Conservation (phyloP, 2,888 invertebrate genomes). For the Endomychus coccineus region DNA sequence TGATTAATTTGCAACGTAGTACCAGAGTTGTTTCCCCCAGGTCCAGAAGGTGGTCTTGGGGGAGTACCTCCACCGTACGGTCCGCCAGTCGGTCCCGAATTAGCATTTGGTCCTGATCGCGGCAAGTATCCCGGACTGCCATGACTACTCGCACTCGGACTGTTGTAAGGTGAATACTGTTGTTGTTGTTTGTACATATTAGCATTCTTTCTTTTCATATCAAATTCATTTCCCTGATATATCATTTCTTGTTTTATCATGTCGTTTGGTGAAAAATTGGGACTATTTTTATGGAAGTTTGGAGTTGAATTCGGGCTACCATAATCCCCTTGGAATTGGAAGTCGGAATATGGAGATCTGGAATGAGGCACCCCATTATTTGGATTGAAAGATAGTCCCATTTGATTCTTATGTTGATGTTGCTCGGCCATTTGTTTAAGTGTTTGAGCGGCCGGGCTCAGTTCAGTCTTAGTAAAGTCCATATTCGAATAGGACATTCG, state of each 20-base stretch:
- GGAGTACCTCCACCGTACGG: conserved; percentile 42
- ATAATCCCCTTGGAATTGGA: conserved; percentile 50
- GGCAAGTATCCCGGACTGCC: conserved; percentile 47
- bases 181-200: conserved; percentile 51
- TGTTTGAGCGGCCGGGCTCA: conserved; percentile 90
- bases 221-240: conserved; percentile 37
- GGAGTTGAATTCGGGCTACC: conserved; percentile 45
- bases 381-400: conserved; percentile 53
- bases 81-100: conserved; percentile 25
- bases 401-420: conserved; percentile 78
- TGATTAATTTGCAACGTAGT: conserved; percentile 75
- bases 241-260: conserved; percentile 51
- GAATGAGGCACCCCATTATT: conserved; percentile 40
- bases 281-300: conserved; percentile 42
- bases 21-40: conserved; percentile 38
- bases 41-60: conserved; percentile 49
- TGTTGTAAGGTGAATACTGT: conserved; percentile 62
- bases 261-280: conserved; percentile 43
- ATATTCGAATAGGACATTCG: conserved; percentile 37
- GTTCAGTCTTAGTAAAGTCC: conserved; percentile 50
- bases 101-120: conserved; percentile 20
- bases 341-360: conserved; percentile 55
- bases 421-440: conserved; percentile 96
- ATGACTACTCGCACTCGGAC: conserved; percentile 55
- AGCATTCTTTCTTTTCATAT: conserved; percentile 44